A percentile compares a stretch with the other conserved stretches of the same genome.
These are phyloP conservation scores for Aspidiotus rigidus DNA, from an alignment of 2,888 invertebrate species.

Conservation along the genomic window DNA sequence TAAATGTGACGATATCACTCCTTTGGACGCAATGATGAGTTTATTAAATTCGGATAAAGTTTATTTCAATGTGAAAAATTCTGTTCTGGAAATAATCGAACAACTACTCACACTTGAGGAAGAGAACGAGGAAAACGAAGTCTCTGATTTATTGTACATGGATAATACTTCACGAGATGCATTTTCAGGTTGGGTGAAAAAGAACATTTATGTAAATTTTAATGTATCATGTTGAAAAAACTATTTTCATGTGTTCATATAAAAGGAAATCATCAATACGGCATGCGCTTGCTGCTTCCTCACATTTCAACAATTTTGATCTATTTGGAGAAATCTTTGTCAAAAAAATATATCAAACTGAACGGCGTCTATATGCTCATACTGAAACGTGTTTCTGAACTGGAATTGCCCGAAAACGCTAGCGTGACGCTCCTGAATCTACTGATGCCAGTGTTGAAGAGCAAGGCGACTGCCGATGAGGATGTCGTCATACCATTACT, in stretches of 20 bases:
- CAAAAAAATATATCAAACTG: constrained; percentile 51
- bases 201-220: too few species aligned
- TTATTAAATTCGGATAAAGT: constrained; percentile 62
- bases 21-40: constrained; percentile 59
- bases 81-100: constrained; percentile 65
- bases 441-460: constrained; percentile 60
- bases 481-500: constrained; percentile 62
- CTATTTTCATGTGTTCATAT: constrained; percentile 35
- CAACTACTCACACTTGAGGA: constrained; percentile 58
- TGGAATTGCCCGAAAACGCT: constrained; percentile 50
- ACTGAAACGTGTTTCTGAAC: constrained; percentile 65
- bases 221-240: constrained; percentile 34
- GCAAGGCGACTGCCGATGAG: constrained; percentile 56
- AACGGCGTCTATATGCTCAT: constrained; percentile 63
- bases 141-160: background rate
- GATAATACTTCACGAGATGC: background rate
- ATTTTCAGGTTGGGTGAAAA: background rate
- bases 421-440: constrained; percentile 62
- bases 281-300: constrained; percentile 60
- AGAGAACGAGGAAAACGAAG: constrained; percentile 46
- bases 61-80: constrained; percentile 55
- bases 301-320: constrained; percentile 62
- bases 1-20: constrained; percentile 41
- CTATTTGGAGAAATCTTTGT: constrained; percentile 57
- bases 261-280: constrained; percentile 36